Percentiles rank a stretch among this genome's conserved stretches.
Evolutionary conservation across 1,140 invertebrate genomes (phyloP).

Genomic region (Campodea augens): DNA sequence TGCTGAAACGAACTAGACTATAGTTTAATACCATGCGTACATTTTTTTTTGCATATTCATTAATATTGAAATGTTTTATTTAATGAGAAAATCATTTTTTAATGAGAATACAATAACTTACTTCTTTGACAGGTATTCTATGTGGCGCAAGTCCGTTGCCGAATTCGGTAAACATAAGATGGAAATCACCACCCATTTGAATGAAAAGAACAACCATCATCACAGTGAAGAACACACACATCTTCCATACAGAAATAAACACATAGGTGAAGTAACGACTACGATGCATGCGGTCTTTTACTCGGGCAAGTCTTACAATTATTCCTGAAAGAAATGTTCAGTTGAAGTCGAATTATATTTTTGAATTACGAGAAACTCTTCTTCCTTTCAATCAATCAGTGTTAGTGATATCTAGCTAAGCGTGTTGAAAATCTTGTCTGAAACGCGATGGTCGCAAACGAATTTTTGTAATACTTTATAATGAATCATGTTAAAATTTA

Average conservation of each 20-base stretch:
- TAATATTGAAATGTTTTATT: too few species aligned
- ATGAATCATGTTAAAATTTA: too few species aligned
- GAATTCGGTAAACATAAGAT: conserved; percentile 56
- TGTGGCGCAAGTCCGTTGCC: conserved; percentile 52
- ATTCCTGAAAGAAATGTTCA: conserved; percentile 38
- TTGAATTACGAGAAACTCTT: not conserved
- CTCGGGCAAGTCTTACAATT: conserved; percentile 52
- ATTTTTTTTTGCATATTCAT: too few species aligned
- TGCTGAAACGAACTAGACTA: too few species aligned
- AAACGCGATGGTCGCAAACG: too few species aligned
- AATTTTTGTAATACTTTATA: too few species aligned
- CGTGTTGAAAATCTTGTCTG: too few species aligned
- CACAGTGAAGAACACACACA: conserved; percentile 52
- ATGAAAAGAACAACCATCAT: conserved; percentile 53
- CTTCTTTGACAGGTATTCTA: conserved; percentile 54
- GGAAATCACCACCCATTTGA: conserved; percentile 53
- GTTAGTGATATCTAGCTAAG: too few species aligned
- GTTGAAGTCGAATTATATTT: not conserved
- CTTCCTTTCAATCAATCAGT: not conserved
- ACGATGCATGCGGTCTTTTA: conserved; percentile 57
- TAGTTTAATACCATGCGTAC: too few species aligned
- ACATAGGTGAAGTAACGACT: conserved; percentile 76
- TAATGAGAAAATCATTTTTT: too few species aligned
- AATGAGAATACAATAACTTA: too few species aligned
- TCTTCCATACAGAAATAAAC: conserved; percentile 77